A percentile compares a stretch with the other conserved stretches of the same genome.
Conservation (phyloP, 2,888 invertebrate species). For the Ectemnius continuus region DNA sequence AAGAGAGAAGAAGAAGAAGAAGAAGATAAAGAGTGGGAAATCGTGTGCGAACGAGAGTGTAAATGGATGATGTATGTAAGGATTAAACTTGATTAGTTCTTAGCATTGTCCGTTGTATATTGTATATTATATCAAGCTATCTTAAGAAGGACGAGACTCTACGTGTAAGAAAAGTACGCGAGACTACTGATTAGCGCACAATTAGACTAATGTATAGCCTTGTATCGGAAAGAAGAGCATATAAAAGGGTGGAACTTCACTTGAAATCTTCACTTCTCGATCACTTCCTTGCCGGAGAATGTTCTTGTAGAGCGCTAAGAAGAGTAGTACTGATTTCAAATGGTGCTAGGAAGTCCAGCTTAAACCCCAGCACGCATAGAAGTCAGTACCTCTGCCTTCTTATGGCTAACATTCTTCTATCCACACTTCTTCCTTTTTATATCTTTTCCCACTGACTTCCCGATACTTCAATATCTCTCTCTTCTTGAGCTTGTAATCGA, state of each 20-base stretch:
- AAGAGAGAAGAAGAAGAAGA: neutral
- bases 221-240: constrained; percentile 38
- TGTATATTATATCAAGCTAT: constrained; percentile 43
- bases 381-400: constrained; percentile 77
- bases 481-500: too few species aligned
- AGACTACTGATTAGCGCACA: constrained; percentile 30
- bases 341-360: constrained; percentile 76
- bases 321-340: constrained; percentile 78
- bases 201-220: constrained; percentile 38
- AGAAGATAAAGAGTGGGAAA: too few species aligned
- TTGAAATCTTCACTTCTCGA: neutral
- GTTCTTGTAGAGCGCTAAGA: constrained; percentile 66
- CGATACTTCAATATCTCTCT: too few species aligned
- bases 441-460: too few species aligned
- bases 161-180: constrained; percentile 28
- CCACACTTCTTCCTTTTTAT: neutral
- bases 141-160: constrained; percentile 25
- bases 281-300: neutral
- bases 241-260: constrained; percentile 15
- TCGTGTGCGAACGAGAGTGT: neutral
- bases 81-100: constrained; percentile 22
- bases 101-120: constrained; percentile 36
- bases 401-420: constrained; percentile 49
- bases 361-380: constrained; percentile 77
- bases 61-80: constrained; percentile 45